Base-by-base conservation (phyloP, 2,797 vertebrate genomes). In the Chelon labrosus region DNA sequence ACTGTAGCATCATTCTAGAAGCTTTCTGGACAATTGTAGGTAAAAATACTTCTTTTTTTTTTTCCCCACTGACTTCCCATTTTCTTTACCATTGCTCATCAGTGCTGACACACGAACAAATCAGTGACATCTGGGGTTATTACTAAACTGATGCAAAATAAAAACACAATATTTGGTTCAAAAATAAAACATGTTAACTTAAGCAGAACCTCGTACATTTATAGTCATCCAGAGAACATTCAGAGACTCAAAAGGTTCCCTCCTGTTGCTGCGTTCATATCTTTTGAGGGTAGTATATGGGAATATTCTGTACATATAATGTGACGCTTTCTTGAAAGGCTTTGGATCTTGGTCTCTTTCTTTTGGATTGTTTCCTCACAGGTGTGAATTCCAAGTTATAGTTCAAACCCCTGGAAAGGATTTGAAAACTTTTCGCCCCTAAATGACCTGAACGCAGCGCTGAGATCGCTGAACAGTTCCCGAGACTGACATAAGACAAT, bases 201-300 rank as follows among this genome's bases (percentile, higher is more conserved):
- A 77, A 77, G 79, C 20, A 75, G 84, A 90, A 90, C 81, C 87
- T 91, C 80, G 79, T 88, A 53, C 47, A 46, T 84, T 80, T 78
- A 72, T 44, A 84, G 59, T 78, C 92, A 73, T 70, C 80, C 85
- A 55, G 61, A 62, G 78, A 89, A 77, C 67, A 71, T 85, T 75
- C 85, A 91, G 80, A 68, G 82, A 85, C 92, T 92, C 92, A 90
- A 74, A 83, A 91, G 91, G 93, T 91, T 95, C 94, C 94, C 94
- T 94, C 94, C 93, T 93, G 59, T 78, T 63, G 66, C 90, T 90
- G 85, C 68, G 13, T 66, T 86, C 83, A 53, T 37, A 9, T 39
- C 87, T 77, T 87, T 83, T 85, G 75, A 60, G 63, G 81, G 41
- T 27, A 63, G 51, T 7, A 2, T 53, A 19, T 7, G 37, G 47